Evolutionary conservation across 1,140 invertebrate genomes (phyloP), one percentile per base, ranked within the genome.

Genomic region (Arion vulgaris): DNA sequence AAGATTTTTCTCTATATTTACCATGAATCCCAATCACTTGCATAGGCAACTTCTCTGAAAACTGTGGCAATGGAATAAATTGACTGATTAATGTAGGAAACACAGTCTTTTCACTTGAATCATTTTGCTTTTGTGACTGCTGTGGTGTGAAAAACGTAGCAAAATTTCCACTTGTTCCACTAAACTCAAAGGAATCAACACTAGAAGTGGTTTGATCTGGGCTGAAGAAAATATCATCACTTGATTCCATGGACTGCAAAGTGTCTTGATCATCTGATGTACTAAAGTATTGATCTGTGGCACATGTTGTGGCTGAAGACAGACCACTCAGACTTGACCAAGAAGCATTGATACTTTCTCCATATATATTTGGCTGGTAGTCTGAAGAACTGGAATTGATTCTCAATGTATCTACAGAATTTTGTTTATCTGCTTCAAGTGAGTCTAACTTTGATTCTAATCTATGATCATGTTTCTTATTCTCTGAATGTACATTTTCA

Each of bases 141-240:
- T 86, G 84, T 36, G 89, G 89, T 17, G 89, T 90, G 79, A 53
- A 82, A 73, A 87, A 88, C 34, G 81, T 74, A n/a, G 86, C 86
- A 0, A 86, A 86, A 68, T 84, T 80, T 28, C 81, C 82, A 49
- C 78, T 84, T 62, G 36, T 75, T 38, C 73, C 79, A 45, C 82
- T 23, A 45, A 39, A 34, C 7, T 72, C 51, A 45, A 36, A 68
- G 41, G 68, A 13, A 26, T 66, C 74, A 32, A 32, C 34, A 41
- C 38, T 39, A 0, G n/a, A 7, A 26, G 5, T 49, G 26, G 17
- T 57, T 32, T 80, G 78, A 71, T 45, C 68, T 26, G 62, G 51
- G 45, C 62, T 80, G 49, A 38, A 74, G 1, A 49, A 28, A 34
- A 51, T 51, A 36, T 81, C 69, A 49, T 81, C 45, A n/a, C 15